These are phyloP conservation scores for Lamellibrachia satsuma DNA, from an alignment of 2,888 invertebrate species.

Conservation along the genomic window DNA sequence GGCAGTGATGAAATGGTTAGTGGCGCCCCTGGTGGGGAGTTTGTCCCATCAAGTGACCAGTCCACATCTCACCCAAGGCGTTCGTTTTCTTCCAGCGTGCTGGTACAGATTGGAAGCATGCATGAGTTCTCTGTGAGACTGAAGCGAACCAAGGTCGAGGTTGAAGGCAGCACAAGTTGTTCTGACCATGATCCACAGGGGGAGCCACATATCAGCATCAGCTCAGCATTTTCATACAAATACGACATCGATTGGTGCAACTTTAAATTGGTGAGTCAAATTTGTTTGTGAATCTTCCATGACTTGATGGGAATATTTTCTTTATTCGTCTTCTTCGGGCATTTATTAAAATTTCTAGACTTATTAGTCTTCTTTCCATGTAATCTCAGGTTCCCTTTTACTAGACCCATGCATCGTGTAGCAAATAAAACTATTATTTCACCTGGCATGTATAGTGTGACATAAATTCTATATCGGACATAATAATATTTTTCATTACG, in stretches of 20 bases:
- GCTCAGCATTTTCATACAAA: neutral
- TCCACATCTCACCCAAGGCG: neutral
- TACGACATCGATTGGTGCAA: slow-evolving; percentile 17
- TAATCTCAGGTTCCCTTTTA: too few species aligned
- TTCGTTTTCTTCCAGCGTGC: neutral
- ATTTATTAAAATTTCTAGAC: neutral
- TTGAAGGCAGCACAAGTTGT: neutral
- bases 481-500: neutral
- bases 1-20: too few species aligned
- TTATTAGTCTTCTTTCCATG: too few species aligned
- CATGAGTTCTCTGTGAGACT: neutral
- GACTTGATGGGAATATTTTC: neutral
- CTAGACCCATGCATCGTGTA: too few species aligned
- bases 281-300: neutral
- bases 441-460: too few species aligned
- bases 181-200: neutral
- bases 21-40: too few species aligned
- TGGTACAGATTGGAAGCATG: neutral
- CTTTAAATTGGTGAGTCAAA: neutral
- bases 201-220: slow-evolving; percentile 2
- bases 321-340: neutral
- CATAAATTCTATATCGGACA: neutral
- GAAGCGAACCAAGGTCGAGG: neutral
- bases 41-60: too few species aligned
- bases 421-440: too few species aligned